Evolutionary conservation across 2,888 invertebrate genomes (phyloP), one percentile per base, ranked within the genome.

Genomic region (Polymixis flavicincta): DNA sequence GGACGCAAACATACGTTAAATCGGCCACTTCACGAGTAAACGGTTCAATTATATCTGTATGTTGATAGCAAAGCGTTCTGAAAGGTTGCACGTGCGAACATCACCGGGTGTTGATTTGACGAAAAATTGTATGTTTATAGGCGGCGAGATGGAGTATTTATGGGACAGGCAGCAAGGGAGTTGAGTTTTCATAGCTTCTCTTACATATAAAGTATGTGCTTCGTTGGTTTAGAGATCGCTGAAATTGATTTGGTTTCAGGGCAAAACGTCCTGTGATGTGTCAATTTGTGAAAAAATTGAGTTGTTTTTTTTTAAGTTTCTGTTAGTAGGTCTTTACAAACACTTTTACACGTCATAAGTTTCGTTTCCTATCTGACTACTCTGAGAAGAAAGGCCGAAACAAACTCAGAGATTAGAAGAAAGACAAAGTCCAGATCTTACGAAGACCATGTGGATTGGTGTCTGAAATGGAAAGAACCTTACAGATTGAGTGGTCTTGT

Each of bases 31-130:
- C 57, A n/a, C 77, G 76, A 74, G 68, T 75, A 80, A 85, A 85
- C 86, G 86, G 83, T 85, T 85, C 85, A 86, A 85, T 84, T 86
- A 79, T 86, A 81, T 82, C 60, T 81, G 78, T 82, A 72, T 74
- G 69, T 77, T 75, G 82, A 82, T 79, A 82, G 64, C 76, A 45
- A 76, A 76, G 28, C 82, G 71, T 74, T 82, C 42, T 77, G 59
- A 85, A 85, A 82, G 85, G 76, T 73, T 71, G 61, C 67, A 70
- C 68, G 52, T 64, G 32, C 80, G 66, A 75, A 66, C 67, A 83
- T 72, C 71, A 74, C 22, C 9, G 69, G 52, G 45, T 76, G 69
- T 74, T 85, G 90, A 81, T 76, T 81, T 76, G 69, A 72, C 76
- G 79, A 68, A 76, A 71, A 74, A 73, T 78, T 78, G n/a, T 54